Evolutionary conservation across 2,888 invertebrate species (phyloP), one percentile per base, ranked within the genome.

Genomic region (Rhamphomyia laevipes): DNA sequence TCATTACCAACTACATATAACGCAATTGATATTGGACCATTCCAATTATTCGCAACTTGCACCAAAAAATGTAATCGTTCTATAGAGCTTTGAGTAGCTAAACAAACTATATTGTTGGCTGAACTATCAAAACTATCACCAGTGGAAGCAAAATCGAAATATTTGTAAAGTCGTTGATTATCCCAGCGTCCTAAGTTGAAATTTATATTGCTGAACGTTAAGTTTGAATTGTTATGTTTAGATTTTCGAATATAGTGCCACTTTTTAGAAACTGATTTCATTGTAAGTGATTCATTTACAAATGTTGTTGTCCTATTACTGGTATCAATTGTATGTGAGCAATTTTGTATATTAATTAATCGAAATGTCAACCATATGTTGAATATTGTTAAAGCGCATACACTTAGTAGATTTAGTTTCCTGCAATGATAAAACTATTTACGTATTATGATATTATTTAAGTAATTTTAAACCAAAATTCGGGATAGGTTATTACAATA

Each of bases 1-100:
- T 82, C 80, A 58, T 85, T 83, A 4, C 84, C 84, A 13, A 86
- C 82, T 0, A 84, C 83, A 64, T 83, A 92, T 0, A 89, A 75
- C 0, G 90, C 87, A 0, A 85, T 77, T 0, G 91, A 92, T 58
- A 93, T 84, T 0, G 90, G 86, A 0, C 90, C 91, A 9, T 78
- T 76, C 91, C 91, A 92, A 59, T 88, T 84, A 44, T 82, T 78
- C 0, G 86, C 83, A 37, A 89, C 86, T 57, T 84, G 81, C 0
- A 86, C 77, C 16, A 92, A 65, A 38, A 89, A 87, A 55, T 80
- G 77, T 10, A 93, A 68, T 53, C 88, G 78, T 60, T 92, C 92
- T 45, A 92, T 74, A 0, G 91, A 91, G 58, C 84, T 84, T 66
- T 92, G 90, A 0, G 90, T 90, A 0, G 91, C 90, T 50, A 92